phyloP scores from a whole-genome alignment of 2,888 invertebrate genomes.

The Sipha maydis region DNA sequence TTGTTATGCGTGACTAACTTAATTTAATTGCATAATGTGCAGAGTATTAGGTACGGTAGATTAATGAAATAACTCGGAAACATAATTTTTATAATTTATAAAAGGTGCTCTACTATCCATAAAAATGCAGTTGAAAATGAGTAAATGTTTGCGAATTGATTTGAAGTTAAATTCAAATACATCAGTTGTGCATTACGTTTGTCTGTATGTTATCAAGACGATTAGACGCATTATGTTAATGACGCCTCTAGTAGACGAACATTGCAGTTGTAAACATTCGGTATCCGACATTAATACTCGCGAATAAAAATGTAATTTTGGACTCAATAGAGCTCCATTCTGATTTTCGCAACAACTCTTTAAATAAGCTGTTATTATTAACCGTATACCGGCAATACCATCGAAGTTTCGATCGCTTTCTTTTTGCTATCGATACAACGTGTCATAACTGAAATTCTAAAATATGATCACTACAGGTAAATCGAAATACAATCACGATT shows the following conservation, averaged over 20 bases:
- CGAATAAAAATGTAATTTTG: not conserved
- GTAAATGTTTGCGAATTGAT: too few relatives aligned
- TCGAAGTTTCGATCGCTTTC: not conserved
- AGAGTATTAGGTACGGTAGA: too few relatives aligned
- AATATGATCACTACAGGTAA: not conserved
- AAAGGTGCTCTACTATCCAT: too few relatives aligned
- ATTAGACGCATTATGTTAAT: not conserved
- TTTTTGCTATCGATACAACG: not conserved
- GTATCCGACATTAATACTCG: not conserved
- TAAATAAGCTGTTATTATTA: not conserved
- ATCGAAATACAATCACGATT: not conserved
- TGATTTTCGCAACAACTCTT: not conserved
- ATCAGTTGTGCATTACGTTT: too few relatives aligned
- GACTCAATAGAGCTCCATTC: not conserved
- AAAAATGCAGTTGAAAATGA: too few relatives aligned
- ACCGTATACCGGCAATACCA: not conserved
- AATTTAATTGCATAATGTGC: too few relatives aligned
- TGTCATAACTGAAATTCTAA: not conserved
- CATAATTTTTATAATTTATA: too few relatives aligned
- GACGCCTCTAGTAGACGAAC: not conserved
- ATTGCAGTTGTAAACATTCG: not conserved
- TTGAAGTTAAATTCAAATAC: too few relatives aligned
- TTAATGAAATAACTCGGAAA: too few relatives aligned
- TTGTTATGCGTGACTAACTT: too few relatives aligned
- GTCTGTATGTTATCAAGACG: too few relatives aligned